A percentile compares a stretch with the other conserved stretches of the same genome.
Evolutionary conservation across 2,113 vertebrate genomes (phyloP).

Genomic region (Antigone vipio): DNA sequence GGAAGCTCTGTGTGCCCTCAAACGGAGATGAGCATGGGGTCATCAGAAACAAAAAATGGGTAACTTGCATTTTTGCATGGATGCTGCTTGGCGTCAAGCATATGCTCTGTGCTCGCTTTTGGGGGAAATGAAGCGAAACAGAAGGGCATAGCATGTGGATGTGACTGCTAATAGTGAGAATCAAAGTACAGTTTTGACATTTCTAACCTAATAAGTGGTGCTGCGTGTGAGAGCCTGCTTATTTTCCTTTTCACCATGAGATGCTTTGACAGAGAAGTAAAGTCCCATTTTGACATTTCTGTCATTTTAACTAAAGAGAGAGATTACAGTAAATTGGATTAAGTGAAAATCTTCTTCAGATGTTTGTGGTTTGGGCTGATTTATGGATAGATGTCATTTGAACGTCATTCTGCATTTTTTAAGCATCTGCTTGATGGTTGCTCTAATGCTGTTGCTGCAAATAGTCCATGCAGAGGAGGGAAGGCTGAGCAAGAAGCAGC

Average conservation of each 20-base stretch:
- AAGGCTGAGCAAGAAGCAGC: constrained; percentile 38
- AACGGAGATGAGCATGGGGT: fast-evolving
- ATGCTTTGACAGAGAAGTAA: constrained; percentile 64
- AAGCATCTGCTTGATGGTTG: constrained; percentile 63
- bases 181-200: constrained; percentile 66
- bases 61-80: neutral
- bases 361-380: constrained; percentile 69
- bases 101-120: constrained; percentile 18
- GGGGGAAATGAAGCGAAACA: constrained; percentile 40
- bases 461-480: constrained; percentile 7
- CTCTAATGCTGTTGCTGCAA: constrained; percentile 44
- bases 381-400: constrained; percentile 69
- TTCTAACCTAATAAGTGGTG: constrained; percentile 65
- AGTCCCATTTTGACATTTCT: constrained; percentile 69
- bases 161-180: constrained; percentile 55
- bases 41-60: neutral
- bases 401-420: constrained; percentile 59
- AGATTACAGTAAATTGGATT: constrained; percentile 72
- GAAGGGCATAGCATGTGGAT: constrained; percentile 60
- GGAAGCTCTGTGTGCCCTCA: fast-evolving
- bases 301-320: constrained; percentile 68
- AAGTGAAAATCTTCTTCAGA: constrained; percentile 70
- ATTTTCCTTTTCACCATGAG: constrained; percentile 65
- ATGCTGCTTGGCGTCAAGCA: neutral
- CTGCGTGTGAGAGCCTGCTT: constrained; percentile 38